Base-by-base conservation (phyloP, 1,140 invertebrate species). In the Arctopsyche grandis region DNA sequence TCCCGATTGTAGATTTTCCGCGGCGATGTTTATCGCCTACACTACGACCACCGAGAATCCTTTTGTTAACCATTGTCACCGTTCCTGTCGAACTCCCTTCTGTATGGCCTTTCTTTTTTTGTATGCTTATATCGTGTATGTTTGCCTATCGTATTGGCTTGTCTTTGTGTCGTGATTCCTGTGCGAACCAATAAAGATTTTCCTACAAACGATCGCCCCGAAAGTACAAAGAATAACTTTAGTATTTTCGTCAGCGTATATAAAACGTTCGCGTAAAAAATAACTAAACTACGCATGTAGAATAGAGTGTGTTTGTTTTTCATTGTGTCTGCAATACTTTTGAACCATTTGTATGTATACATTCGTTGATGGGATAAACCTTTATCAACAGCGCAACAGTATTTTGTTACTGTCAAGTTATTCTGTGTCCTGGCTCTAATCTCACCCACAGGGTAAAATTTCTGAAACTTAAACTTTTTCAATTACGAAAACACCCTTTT, bases 21-120 rank as follows among this genome's bases (percentile, higher is more conserved):
- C 38, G 70, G 38, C 48, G 71, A 74, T 74, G 71, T 74, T 74
- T 56, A 74, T 74, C 48, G 19, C 71, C 9, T 12, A 38, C 7
- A n/a, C 38, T n/a, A 16, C 26, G 26, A 9, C 26, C 12, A 70
- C 69, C 48, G 16, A 52, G 16, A 74, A 74, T 74, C 48, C 71
- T 52, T 22, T 74, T 48, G 71, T 74, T 74, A 74, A 74, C 69
- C 22, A 70, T 70, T 70, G 69, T 70, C 69, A 70, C 69, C 26
- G 26, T 70, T 70, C n/a, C 29, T 38, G 22, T n/a, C 29, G 69
- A 16, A 10, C 26, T 10, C 10, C 48, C 4, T 12, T 70, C 29
- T 38, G 21, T 10, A 19, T 70, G 5, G 69, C 69, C 10, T 29
- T 29, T 26, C 21, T 26, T 66, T 66, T 22, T 10, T 66, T 66